Evolutionary conservation across 2,888 invertebrate genomes (phyloP).

Genomic region (Ptychoptera contaminata): DNA sequence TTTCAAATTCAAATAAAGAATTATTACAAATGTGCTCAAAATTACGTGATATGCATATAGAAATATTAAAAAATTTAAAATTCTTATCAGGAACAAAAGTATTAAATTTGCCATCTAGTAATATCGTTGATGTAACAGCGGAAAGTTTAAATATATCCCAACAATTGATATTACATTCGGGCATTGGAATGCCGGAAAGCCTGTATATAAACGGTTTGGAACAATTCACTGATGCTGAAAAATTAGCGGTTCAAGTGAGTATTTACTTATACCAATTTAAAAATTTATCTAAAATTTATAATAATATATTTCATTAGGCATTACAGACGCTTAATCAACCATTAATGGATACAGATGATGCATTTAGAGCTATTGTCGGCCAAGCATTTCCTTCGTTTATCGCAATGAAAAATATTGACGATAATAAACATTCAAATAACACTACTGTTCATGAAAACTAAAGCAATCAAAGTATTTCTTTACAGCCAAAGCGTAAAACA

Average conservation of each 20-base stretch:
- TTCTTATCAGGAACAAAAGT: conserved; percentile 27
- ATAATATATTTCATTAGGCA: conserved; percentile 14
- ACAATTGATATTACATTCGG: conserved; percentile 28
- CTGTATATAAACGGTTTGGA: conserved; percentile 21
- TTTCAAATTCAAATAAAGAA: conserved; percentile 25
- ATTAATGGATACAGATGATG: conserved; percentile 28
- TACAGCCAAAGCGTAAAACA: too few species aligned
- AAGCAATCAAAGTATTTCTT: too few species aligned
- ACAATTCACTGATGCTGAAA: conserved; percentile 25
- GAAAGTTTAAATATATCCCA: conserved; percentile 29
- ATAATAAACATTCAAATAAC: too few species aligned
- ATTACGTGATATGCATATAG: conserved; percentile 29
- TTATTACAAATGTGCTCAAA: conserved; percentile 24
- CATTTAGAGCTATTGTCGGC: conserved; percentile 26
- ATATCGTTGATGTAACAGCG: conserved; percentile 25
- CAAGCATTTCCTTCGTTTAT: conserved; percentile 16
- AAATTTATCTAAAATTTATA: not conserved
- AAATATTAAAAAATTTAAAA: conserved; percentile 27
- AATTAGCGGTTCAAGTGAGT: conserved; percentile 22
- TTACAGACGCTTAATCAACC: conserved; percentile 26
- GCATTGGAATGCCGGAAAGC: conserved; percentile 26
- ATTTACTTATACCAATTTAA: not conserved
- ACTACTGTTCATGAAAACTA: too few species aligned
- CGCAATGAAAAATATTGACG: not conserved
- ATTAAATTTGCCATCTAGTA: conserved; percentile 25